phyloP scores from a whole-genome alignment of 2,797 vertebrate genomes.

The Enteromius trimaculatus region DNA sequence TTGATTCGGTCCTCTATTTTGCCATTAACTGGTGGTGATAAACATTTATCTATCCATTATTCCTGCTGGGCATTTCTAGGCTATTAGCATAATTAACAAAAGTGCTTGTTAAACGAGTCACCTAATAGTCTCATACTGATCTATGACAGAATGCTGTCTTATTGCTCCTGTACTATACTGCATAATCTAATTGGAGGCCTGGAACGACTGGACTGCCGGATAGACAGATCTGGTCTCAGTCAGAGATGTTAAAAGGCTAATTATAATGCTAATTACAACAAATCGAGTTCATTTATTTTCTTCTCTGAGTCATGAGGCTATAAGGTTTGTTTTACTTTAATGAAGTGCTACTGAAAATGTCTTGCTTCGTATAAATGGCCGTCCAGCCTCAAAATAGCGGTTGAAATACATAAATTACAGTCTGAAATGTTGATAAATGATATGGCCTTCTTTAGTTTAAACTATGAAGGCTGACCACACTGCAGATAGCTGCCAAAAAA shows the following conservation, averaged over 20 bases:
- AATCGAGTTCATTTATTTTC: background rate
- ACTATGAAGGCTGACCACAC: constrained; percentile 53
- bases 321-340: background rate
- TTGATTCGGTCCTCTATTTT: constrained; percentile 34
- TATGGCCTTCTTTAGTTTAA: constrained; percentile 45
- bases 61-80: constrained; percentile 41
- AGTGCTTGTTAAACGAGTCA: constrained; percentile 57
- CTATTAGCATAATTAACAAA: constrained; percentile 62
- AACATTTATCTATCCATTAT: constrained; percentile 60
- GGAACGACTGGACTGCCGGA: background rate
- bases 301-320: background rate
- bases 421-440: constrained; percentile 54
- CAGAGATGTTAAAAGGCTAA: constrained; percentile 30
- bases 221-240: constrained; percentile 12
- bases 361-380: constrained; percentile 45
- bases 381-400: constrained; percentile 40
- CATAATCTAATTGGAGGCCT: constrained; percentile 16
- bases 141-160: constrained; percentile 39
- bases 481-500: constrained; percentile 57
- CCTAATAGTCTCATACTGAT: constrained; percentile 47
- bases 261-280: constrained; percentile 40
- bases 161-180: constrained; percentile 23
- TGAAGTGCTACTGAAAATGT: constrained; percentile 10
- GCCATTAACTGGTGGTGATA: constrained; percentile 50
- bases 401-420: constrained; percentile 45